Conservation (phyloP, 2,113 vertebrate species). For the Ifrita kowaldi region DNA sequence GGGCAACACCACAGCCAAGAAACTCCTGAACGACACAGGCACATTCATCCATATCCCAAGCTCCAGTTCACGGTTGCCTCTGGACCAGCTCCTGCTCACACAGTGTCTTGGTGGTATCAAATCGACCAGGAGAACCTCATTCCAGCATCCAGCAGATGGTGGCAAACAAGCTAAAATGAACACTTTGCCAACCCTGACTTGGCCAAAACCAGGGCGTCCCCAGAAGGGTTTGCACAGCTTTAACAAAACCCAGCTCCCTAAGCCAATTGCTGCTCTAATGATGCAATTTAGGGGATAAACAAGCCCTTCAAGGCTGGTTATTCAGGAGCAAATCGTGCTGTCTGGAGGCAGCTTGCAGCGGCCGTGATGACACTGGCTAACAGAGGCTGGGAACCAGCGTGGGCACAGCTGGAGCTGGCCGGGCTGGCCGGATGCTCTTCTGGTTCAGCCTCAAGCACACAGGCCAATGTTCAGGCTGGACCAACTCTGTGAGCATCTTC, state of each 20-base stretch:
- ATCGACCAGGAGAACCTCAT: background rate
- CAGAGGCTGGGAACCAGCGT: background rate
- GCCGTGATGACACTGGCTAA: background rate
- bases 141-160: background rate
- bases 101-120: background rate
- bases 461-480: background rate
- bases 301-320: slow-evolving; percentile 12
- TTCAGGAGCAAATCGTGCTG: slow-evolving; percentile 13
- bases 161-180: background rate
- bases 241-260: slow-evolving; percentile 10
- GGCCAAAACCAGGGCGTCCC: background rate
- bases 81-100: background rate
- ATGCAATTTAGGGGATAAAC: slow-evolving; percentile 53
- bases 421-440: background rate
- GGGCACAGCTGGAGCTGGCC: slow-evolving; percentile 1
- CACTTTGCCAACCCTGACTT: background rate
- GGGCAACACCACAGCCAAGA: background rate
- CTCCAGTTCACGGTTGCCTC: background rate
- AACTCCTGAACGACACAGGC: background rate
- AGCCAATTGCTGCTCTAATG: slow-evolving; percentile 31
- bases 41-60: background rate
- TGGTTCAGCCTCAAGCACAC: background rate
- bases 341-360: background rate
- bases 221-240: slow-evolving; percentile 30
- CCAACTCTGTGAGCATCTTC: background rate